Conservation (phyloP, 2,113 vertebrate species). For the Excalfactoria chinensis region DNA sequence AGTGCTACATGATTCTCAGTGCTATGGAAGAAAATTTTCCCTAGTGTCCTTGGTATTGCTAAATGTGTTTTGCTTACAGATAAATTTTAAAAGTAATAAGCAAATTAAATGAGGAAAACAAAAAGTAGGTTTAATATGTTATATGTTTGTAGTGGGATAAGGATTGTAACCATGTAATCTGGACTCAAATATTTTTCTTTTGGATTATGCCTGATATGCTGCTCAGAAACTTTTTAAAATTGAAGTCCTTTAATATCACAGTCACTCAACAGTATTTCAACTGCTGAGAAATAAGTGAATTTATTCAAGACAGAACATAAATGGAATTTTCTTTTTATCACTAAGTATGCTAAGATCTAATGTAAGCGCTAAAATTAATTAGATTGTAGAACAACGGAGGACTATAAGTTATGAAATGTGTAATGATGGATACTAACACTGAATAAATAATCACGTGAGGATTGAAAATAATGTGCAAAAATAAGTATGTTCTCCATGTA, state of each 20-base stretch:
- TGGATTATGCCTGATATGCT: neutral
- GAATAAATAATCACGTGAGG: neutral
- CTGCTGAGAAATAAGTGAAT: neutral
- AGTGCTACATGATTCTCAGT: neutral
- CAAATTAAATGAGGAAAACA: neutral
- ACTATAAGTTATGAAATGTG: neutral
- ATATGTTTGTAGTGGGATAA: neutral
- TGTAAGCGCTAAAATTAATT: neutral
- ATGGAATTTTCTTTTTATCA: neutral
- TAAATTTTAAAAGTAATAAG: neutral
- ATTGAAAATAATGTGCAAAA: neutral
- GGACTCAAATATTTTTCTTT: neutral
- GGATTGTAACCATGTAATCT: neutral
- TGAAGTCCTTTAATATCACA: neutral
- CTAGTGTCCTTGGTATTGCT: neutral
- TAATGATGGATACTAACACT: neutral
- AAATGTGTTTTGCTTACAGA: neutral
- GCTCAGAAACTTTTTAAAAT: neutral
- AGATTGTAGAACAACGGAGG: rapidly evolving
- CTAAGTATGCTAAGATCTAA: neutral
- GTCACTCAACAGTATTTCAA: neutral
- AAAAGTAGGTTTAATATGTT: neutral
- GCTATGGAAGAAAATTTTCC: neutral
- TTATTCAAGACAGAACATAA: neutral
- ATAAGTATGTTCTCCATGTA: neutral